Conservation (phyloP, 2,113 vertebrate species). For the Trochalopteron elliotii region DNA sequence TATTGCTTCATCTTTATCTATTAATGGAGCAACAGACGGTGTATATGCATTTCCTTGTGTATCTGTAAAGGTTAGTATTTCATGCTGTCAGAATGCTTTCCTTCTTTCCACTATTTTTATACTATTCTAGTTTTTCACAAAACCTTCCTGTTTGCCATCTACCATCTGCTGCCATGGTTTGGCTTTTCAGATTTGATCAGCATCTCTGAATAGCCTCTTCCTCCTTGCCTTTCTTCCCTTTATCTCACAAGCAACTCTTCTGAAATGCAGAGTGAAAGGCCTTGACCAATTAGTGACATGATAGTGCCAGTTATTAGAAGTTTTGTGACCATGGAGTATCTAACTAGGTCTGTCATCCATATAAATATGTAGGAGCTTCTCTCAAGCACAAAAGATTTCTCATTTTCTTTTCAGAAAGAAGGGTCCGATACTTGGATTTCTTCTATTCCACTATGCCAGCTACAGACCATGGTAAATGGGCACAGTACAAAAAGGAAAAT, state of each 20-base stretch:
- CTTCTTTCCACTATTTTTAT: not conserved
- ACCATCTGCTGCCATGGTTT: not conserved
- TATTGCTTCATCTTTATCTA: slow-evolving; percentile 38
- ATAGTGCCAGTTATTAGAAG: not conserved
- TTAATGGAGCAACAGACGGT: slow-evolving; percentile 2
- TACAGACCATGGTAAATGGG: not conserved
- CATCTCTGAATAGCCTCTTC: not conserved
- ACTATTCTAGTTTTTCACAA: not conserved
- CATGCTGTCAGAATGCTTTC: not conserved
- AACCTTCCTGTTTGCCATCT: not conserved
- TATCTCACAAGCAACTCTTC: not conserved
- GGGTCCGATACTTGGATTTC: not conserved
- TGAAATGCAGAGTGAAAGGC: not conserved
- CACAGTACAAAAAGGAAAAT: not conserved
- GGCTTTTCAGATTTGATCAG: not conserved
- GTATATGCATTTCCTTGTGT: not conserved
- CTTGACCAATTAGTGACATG: not conserved
- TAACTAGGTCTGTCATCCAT: not conserved
- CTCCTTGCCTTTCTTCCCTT: not conserved
- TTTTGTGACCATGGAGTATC: not conserved
- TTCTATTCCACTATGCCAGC: not conserved
- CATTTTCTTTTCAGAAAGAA: not conserved
- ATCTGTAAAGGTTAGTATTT: not conserved
- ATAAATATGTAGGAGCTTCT: not conserved
- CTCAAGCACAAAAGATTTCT: not conserved